Conservation (phyloP, 1,140 invertebrate species). For the Branchinecta lynchi region DNA sequence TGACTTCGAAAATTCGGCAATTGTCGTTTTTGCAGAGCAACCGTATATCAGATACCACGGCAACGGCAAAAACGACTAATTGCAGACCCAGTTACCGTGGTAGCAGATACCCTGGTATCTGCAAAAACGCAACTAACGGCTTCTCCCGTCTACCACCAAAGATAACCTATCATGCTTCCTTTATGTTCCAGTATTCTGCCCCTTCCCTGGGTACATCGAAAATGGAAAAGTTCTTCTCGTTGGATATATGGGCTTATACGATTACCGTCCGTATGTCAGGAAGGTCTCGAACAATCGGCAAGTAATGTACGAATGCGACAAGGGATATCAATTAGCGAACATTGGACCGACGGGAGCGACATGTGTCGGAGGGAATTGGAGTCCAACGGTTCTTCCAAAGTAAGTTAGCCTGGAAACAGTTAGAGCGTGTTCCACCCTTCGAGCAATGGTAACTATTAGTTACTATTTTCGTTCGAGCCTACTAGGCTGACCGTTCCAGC, state of each 20-base stretch:
- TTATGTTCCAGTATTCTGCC: slow-evolving; percentile 61
- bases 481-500: too few species aligned
- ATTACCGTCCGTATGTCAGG: slow-evolving; percentile 86
- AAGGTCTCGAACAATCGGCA: slow-evolving; percentile 82
- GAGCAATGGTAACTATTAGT: too few species aligned
- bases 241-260: slow-evolving; percentile 92
- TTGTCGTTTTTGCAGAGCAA: too few species aligned
- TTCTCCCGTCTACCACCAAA: too few species aligned
- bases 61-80: too few species aligned
- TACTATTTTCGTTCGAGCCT: too few species aligned
- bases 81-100: too few species aligned
- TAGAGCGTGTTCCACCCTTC: too few species aligned
- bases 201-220: slow-evolving; percentile 75
- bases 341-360: slow-evolving; percentile 76
- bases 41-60: too few species aligned
- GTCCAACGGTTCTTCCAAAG: slow-evolving; percentile 56
- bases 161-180: not conserved
- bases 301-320: slow-evolving; percentile 91
- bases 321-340: slow-evolving; percentile 65
- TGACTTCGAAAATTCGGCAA: too few species aligned
- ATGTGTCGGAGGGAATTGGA: slow-evolving; percentile 76
- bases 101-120: too few species aligned
- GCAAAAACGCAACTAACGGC: too few species aligned
- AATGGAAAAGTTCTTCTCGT: slow-evolving; percentile 85
- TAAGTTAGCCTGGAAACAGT: slow-evolving; percentile 25